Evolutionary conservation across 2,113 vertebrate species (phyloP).

Genomic region (Neoarius graeffei): DNA sequence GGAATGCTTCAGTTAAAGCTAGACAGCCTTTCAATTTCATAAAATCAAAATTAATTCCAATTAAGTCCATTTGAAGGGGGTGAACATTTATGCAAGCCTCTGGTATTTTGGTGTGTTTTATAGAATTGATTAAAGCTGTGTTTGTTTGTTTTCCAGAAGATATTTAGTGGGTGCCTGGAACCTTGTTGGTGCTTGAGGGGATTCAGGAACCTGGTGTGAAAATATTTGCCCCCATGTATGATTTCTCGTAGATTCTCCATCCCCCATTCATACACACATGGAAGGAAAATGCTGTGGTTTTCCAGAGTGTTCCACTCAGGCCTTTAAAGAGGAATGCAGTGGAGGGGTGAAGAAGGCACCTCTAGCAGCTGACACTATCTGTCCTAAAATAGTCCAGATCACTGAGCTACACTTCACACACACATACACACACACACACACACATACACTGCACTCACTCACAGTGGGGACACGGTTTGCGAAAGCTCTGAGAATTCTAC

Average conservation of each 20-base stretch:
- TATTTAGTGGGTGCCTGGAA: neutral
- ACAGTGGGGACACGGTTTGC: neutral
- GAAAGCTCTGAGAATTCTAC: neutral
- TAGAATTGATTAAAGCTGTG: neutral
- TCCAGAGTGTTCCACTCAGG: slow-evolving; percentile 62
- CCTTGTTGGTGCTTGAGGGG: neutral
- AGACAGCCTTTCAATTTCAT: no score
- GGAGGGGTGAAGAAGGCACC: slow-evolving; percentile 49
- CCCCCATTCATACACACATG: slow-evolving; percentile 24
- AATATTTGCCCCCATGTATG: neutral
- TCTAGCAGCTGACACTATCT: slow-evolving; percentile 72
- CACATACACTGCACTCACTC: neutral
- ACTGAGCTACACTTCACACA: slow-evolving; percentile 35
- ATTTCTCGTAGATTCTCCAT: slow-evolving; percentile 23
- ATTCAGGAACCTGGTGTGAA: neutral
- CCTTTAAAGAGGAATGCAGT: slow-evolving; percentile 57
- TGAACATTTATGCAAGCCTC: neutral
- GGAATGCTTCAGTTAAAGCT: no score
- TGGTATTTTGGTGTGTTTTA: neutral
- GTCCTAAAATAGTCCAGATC: slow-evolving; percentile 69
- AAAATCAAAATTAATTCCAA: no score
- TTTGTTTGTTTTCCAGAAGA: neutral
- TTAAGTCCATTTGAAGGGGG: neutral
- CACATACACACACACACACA: slow-evolving; percentile 12
- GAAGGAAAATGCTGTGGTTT: slow-evolving; percentile 61